Base-by-base conservation (phyloP, 2,113 vertebrate genomes). In the Sardina pilchardus region DNA sequence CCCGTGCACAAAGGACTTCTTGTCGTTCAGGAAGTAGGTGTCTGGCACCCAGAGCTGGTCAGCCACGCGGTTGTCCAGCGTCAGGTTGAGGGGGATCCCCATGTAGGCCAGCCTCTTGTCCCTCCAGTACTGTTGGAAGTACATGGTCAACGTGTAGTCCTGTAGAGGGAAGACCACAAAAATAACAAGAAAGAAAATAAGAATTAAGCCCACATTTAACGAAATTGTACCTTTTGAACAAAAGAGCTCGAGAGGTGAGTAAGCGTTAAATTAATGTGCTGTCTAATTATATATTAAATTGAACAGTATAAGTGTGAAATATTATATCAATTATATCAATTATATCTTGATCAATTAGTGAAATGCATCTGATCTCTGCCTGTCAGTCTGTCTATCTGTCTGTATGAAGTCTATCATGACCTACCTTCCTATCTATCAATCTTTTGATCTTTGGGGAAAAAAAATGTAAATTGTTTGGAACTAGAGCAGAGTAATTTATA, bases 131-230 rank as follows among this genome's bases (percentile, higher is more conserved):
- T 99, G 98, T 88, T 99, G 98, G 93, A 99, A 99, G 93, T 99
- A 99, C 98, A 99, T 99, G 3, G 98, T 99, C 95, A 99, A 89
- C 0, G 98, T 99, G 92, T 99, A 99, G 93, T 99, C 98, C 98
- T 99, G 93, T 14, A 1, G 85, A 86, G 56, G 86, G 82, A 84
- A 47, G 45, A 47, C 45, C 82, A 85, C 86, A 83, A 44, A 34
- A 88, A 34, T 39, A 63, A 1, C 10, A 71, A 71, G 26, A 71
- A 71, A 14, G 12, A 34, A 71, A 34, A 12, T 30, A 71, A 71
- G 63, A 26, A 71, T 71, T 71, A 59, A 53, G 3, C 50, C 21
- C 16, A 17, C 48, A 53, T 53, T 53, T 53, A 53, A 17, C 6
- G 50, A 53, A 24, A 19, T 59, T 24, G 7, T 24, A 24, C 3